Percentiles rank a stretch among this genome's conserved stretches.
phyloP scores from a whole-genome alignment of 1,140 invertebrate genomes.

The Maconellicoccus hirsutus region DNA sequence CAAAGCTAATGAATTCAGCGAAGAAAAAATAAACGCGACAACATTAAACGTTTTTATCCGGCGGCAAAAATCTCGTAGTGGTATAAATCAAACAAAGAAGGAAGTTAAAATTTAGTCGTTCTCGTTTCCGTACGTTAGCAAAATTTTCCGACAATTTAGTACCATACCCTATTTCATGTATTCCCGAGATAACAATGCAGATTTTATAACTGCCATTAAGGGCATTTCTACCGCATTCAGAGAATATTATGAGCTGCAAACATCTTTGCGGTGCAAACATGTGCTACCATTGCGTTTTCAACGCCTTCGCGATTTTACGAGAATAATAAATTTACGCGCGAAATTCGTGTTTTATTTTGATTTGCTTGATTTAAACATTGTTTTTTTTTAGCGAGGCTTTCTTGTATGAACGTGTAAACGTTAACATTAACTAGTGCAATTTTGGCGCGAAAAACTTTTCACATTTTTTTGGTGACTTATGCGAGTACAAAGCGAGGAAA shows the following conservation, averaged over 20 bases:
- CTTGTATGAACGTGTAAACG: neutral
- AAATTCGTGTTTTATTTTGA: neutral
- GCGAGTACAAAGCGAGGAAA: no score
- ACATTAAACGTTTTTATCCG: neutral
- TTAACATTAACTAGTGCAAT: neutral
- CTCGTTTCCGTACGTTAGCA: slow-evolving; percentile 2
- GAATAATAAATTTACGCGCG: neutral
- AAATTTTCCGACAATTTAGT: slow-evolving; percentile 9
- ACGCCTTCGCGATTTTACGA: slow-evolving; percentile 7
- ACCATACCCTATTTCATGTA: slow-evolving; percentile 8
- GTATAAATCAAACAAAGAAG: neutral
- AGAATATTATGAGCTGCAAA: slow-evolving; percentile 9
- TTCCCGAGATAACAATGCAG: slow-evolving; percentile 7
- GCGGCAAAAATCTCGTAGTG: neutral
- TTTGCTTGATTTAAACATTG: neutral
- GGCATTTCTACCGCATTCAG: slow-evolving; percentile 7
- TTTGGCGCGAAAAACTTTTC: neutral
- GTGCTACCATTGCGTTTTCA: slow-evolving; percentile 7
- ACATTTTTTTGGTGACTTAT: neutral
- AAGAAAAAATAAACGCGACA: neutral
- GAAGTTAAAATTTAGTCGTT: slow-evolving; percentile 5
- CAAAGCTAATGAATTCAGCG: neutral
- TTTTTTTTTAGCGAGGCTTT: no score
- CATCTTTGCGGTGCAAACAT: slow-evolving; percentile 7
- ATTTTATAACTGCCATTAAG: slow-evolving; percentile 9